phyloP scores from a whole-genome alignment of 2,113 vertebrate species.

The Hyla sarda region DNA sequence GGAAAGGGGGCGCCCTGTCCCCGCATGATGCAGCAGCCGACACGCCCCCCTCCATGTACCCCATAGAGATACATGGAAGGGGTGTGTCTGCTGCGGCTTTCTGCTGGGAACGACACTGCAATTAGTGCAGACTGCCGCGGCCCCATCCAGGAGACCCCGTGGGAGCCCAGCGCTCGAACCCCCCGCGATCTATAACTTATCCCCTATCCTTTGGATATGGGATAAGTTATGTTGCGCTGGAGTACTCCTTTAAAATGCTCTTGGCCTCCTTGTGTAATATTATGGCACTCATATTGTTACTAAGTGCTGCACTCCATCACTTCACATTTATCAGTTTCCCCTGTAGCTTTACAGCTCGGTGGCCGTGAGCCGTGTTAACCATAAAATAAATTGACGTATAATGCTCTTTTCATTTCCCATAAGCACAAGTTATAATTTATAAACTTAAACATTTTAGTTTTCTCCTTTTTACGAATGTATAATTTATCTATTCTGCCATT shows the following conservation, averaged over 20 bases:
- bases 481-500: slow-evolving; percentile 30
- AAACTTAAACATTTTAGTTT: slow-evolving; percentile 7
- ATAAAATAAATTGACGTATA: slow-evolving; percentile 7
- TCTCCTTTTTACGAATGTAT: slow-evolving; percentile 9
- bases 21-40: no score
- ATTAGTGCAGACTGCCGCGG: no score
- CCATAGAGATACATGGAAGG: no score
- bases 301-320: neutral
- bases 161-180: no score
- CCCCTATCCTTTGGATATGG: no score
- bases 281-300: neutral
- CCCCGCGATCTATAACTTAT: no score
- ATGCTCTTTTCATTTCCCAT: slow-evolving; percentile 3
- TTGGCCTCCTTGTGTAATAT: neutral
- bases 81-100: no score
- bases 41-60: no score
- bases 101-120: no score
- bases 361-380: slow-evolving; percentile 10
- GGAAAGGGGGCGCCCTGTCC: no score
- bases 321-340: slow-evolving; percentile 19
- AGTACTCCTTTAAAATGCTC: neutral
- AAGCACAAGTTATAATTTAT: slow-evolving; percentile 11
- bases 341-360: slow-evolving; percentile 16
- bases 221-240: no score
- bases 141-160: no score